Conservation (phyloP, 1,140 invertebrate genomes). For the Heliothis subflexa region DNA sequence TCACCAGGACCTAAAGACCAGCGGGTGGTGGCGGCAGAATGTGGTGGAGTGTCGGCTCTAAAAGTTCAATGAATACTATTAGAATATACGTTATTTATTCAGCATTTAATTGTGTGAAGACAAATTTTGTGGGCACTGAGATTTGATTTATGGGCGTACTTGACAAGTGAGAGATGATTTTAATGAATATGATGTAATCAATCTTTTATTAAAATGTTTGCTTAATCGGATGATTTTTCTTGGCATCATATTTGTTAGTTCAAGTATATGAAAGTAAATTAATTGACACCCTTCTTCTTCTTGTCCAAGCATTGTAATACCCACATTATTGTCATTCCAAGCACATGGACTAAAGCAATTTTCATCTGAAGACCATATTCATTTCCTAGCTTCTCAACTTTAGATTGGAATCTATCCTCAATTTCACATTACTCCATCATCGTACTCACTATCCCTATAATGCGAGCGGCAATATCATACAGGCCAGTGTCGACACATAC, state of each 20-base stretch:
- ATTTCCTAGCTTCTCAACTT: background rate
- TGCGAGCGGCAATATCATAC: constrained; percentile 49
- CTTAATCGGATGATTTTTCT: background rate
- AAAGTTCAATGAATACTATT: constrained; percentile 14
- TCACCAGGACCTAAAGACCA: constrained; percentile 47
- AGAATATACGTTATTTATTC: constrained; percentile 25
- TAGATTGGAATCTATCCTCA: constrained; percentile 13
- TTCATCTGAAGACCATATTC: background rate
- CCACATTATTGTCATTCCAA: too few relatives aligned
- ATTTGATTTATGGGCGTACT: background rate
- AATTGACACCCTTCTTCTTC: too few relatives aligned
- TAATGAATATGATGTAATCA: too few relatives aligned
- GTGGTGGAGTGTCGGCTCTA: constrained; percentile 23
- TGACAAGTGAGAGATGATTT: background rate
- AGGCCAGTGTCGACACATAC: constrained; percentile 70
- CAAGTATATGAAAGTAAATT: too few relatives aligned
- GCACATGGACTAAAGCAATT: too few relatives aligned
- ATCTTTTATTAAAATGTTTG: too few relatives aligned
- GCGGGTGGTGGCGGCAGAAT: constrained; percentile 46
- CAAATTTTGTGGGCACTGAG: background rate
- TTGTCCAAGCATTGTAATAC: too few relatives aligned
- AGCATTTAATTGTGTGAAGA: constrained; percentile 16
- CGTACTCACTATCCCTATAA: constrained; percentile 15
- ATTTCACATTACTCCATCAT: constrained; percentile 33
- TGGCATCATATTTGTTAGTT: background rate